A percentile compares a stretch with the other conserved stretches of the same genome.
phyloP scores from a whole-genome alignment of 2,888 invertebrate species.

The Agrotis ipsilon region DNA sequence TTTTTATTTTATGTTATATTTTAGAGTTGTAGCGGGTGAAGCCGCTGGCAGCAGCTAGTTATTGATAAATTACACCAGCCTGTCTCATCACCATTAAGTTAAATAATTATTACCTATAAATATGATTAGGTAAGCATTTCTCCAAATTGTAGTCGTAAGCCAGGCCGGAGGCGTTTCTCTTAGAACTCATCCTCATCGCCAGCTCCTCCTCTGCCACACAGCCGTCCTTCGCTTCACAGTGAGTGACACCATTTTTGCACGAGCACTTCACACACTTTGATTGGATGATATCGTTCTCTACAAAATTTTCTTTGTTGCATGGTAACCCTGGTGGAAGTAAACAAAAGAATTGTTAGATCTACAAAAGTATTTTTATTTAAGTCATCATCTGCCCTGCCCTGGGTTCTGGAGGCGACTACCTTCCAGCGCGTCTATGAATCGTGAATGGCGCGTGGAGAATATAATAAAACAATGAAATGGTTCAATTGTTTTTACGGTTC shows the following conservation, averaged over 20 bases:
- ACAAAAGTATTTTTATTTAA: neutral
- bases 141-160: slow-evolving; percentile 61
- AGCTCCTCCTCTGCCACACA: slow-evolving; percentile 55
- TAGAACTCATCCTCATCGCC: slow-evolving; percentile 25
- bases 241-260: slow-evolving; percentile 59
- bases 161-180: slow-evolving; percentile 43
- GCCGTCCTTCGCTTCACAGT: slow-evolving; percentile 59
- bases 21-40: too few relatives aligned
- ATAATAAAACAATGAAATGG: too few relatives aligned
- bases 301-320: slow-evolving; percentile 33
- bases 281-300: slow-evolving; percentile 34
- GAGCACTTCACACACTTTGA: slow-evolving; percentile 68
- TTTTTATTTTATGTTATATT: too few relatives aligned
- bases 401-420: too few relatives aligned
- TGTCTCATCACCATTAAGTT: too few relatives aligned
- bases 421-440: too few relatives aligned
- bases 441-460: too few relatives aligned
- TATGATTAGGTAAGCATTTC: slow-evolving; percentile 71
- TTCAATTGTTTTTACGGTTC: too few relatives aligned
- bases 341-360: neutral
- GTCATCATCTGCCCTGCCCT: too few relatives aligned
- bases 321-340: slow-evolving; percentile 33
- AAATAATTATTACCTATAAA: slow-evolving; percentile 76
- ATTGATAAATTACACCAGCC: too few relatives aligned
- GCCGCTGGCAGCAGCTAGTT: too few relatives aligned